These are phyloP conservation scores for Yponomeuta evonymella DNA, from an alignment of 2,888 invertebrate genomes.

Conservation along the genomic window DNA sequence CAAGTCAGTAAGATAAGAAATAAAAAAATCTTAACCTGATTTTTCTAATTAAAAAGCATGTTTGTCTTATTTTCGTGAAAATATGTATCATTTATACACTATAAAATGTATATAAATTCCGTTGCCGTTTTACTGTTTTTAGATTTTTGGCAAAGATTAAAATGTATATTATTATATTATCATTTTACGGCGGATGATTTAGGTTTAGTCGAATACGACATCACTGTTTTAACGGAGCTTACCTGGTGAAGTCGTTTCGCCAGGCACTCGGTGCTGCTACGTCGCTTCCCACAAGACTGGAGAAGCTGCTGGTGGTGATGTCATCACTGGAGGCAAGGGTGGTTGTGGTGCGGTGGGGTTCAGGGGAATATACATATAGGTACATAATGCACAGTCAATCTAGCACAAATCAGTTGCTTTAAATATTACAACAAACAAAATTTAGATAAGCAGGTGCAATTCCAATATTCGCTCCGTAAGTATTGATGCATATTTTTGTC, in stretches of 20 bases:
- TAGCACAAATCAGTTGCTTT: conserved; percentile 13
- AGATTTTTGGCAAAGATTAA: too few species aligned
- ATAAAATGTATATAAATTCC: too few species aligned
- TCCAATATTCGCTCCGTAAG: not conserved
- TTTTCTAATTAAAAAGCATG: too few species aligned
- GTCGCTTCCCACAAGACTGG: conserved; percentile 57
- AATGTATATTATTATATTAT: not conserved
- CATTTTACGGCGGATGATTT: not conserved
- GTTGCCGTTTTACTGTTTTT: too few species aligned
- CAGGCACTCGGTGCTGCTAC: conserved; percentile 50
- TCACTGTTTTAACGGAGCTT: conserved; percentile 30
- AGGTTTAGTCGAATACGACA: not conserved
- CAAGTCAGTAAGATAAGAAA: too few species aligned
- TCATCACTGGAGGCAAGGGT: conserved; percentile 59
- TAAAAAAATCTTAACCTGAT: too few species aligned
- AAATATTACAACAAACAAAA: conserved; percentile 3
- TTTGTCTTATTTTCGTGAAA: too few species aligned
- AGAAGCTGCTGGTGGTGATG: conserved; percentile 63
- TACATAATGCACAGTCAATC: conserved; percentile 46
- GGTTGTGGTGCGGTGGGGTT: conserved; percentile 55
- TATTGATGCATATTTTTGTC: not conserved
- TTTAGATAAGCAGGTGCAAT: conserved; percentile 11
- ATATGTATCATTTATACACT: too few species aligned
- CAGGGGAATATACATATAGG: conserved; percentile 56
- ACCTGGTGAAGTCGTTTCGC: conserved; percentile 67